Base-by-base conservation (phyloP, 2,888 invertebrate species). In the Caenorhabditis macrosperma region DNA sequence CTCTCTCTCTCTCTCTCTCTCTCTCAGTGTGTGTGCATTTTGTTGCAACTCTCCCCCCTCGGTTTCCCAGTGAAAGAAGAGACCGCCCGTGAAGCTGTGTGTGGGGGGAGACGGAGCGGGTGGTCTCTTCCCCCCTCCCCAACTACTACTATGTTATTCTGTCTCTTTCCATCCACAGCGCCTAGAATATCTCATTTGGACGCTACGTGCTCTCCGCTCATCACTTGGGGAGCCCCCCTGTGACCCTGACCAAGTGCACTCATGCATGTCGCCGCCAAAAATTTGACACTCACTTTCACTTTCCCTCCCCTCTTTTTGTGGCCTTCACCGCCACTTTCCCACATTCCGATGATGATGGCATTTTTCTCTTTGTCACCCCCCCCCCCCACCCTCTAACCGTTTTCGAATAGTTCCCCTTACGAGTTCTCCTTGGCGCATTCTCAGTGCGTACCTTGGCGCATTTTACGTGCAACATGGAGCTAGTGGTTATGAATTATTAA, bases 131-230 rank as follows among this genome's bases (percentile, higher is more conserved):
- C 61, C n/a, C 12, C 33, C 22, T 24, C 48, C 6, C 15, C 46
- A 30, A 38, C 66, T 9, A 44, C 69, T 69, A 69, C 69, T 61
- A 60, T 61, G 69, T 69, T 69, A 69, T 69, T 69, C 69, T 69
- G 59, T 61, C 38, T 64, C 33, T 24, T 26, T 46, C 26, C 35
- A 26, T 26, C 24, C 1, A 30, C 6, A 22, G 38, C 48, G 46
- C 24, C 22, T 20, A 67, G 50, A 67, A 67, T n/a, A n/a, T 67
- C 55, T 67, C 57, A 67, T 67, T 67, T 67, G 55, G 48, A 46
- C 26, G 52, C n/a, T n/a, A n/a, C n/a, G n/a, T n/a, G n/a, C 33
- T 15, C 17, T 28, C 44, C 9, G 15, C 35, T 35, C 55, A 26
- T 17, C 54, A 33, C n/a, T 55, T 20, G 33, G 20, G 20, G 35